Conservation (phyloP, 2,888 invertebrate genomes). For the Hemithea aestivaria region DNA sequence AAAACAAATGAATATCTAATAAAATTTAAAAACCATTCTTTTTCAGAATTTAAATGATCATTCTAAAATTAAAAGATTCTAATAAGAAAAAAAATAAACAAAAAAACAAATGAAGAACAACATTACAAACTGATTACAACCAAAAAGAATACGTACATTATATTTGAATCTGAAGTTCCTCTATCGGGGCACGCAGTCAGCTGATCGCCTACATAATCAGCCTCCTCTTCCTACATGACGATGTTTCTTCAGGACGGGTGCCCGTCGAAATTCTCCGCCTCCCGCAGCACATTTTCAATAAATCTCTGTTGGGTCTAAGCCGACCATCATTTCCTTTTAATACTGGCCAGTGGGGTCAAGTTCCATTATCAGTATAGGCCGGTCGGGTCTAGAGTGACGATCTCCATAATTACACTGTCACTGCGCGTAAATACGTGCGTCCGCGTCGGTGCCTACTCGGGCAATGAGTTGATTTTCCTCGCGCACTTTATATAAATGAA, state of each 20-base stretch:
- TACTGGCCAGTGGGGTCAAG: slow-evolving; percentile 69
- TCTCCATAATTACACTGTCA: slow-evolving; percentile 67
- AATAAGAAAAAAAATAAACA: neutral
- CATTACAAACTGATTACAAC: no score
- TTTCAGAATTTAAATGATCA: no score
- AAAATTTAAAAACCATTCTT: no score
- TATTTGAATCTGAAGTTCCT: no score
- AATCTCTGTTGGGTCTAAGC: slow-evolving; percentile 70
- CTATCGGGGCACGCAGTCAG: slow-evolving; percentile 61
- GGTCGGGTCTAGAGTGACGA: slow-evolving; percentile 67
- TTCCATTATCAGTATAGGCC: slow-evolving; percentile 71
- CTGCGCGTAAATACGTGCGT: slow-evolving; percentile 45
- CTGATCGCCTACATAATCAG: slow-evolving; percentile 39
- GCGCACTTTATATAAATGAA: slow-evolving; percentile 59
- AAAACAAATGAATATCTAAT: no score
- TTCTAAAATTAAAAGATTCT: neutral
- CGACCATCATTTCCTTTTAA: slow-evolving; percentile 56
- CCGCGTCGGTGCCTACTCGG: slow-evolving; percentile 53
- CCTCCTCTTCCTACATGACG: slow-evolving; percentile 73
- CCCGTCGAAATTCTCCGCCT: slow-evolving; percentile 65
- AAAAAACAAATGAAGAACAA: no score
- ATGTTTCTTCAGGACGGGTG: slow-evolving; percentile 67
- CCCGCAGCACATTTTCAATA: slow-evolving; percentile 75
- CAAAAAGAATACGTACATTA: no score
- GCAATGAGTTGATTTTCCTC: slow-evolving; percentile 60